phyloP scores from a whole-genome alignment of 2,113 vertebrate species.

The Hemicordylus capensis region DNA sequence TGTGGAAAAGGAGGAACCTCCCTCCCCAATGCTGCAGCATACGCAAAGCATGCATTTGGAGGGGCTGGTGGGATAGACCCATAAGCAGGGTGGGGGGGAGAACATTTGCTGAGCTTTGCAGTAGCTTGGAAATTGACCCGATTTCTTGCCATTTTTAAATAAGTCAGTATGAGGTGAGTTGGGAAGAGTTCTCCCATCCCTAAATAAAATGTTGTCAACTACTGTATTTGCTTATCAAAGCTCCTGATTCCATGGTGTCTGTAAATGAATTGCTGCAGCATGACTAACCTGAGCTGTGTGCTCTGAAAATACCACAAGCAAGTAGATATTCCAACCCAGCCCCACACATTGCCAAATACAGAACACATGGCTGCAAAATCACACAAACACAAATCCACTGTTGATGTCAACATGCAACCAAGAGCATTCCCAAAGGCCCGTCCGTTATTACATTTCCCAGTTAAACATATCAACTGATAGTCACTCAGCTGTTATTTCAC shows the following conservation, averaged over 20 bases:
- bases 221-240: background rate
- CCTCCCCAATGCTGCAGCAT: no score
- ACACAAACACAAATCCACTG: background rate
- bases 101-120: no score
- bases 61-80: no score
- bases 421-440: conserved; percentile 17
- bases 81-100: no score
- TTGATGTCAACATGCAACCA: background rate
- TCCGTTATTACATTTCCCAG: background rate
- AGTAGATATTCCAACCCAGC: background rate
- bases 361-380: background rate
- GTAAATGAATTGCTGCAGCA: background rate
- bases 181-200: no score
- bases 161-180: no score
- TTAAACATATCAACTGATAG: background rate
- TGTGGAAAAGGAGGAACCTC: no score
- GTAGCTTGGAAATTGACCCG: no score
- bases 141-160: no score
- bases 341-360: background rate
- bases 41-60: no score
- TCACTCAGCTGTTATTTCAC: background rate
- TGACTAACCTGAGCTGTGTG: background rate
- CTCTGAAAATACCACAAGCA: background rate
- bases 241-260: background rate
- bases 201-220: no score